phyloP scores from a whole-genome alignment of 2,797 vertebrate genomes.

The Clangula hyemalis region DNA sequence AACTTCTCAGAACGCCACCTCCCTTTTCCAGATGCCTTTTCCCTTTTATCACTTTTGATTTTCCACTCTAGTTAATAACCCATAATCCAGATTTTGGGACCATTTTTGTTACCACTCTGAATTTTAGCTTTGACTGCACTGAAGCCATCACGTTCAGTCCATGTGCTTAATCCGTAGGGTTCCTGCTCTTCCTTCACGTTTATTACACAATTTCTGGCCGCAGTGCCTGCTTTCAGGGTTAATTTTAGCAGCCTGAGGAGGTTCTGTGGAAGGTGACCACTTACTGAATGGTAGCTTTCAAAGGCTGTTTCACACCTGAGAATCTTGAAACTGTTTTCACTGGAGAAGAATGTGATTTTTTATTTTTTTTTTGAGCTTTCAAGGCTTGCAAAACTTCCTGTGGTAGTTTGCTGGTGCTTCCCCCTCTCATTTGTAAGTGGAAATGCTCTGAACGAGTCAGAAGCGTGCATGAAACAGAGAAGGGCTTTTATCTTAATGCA shows the following conservation, averaged over 20 bases:
- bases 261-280: neutral
- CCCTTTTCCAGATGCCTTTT: neutral
- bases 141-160: neutral
- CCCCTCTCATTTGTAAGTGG: neutral
- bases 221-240: neutral
- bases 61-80: neutral
- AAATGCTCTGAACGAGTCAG: neutral
- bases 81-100: neutral
- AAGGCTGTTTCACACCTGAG: neutral
- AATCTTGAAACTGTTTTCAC: neutral
- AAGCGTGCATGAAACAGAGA: neutral
- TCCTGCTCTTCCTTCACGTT: neutral
- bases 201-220: neutral
- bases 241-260: neutral
- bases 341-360: neutral
- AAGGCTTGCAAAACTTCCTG: neutral
- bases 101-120: neutral
- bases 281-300: neutral
- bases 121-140: neutral
- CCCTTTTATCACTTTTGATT: neutral
- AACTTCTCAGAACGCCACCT: neutral
- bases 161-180: neutral
- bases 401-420: neutral
- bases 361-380: neutral
- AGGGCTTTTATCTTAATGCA: neutral